These are phyloP conservation scores for Tetropium fuscum DNA, from an alignment of 2,888 invertebrate genomes.

Conservation along the genomic window DNA sequence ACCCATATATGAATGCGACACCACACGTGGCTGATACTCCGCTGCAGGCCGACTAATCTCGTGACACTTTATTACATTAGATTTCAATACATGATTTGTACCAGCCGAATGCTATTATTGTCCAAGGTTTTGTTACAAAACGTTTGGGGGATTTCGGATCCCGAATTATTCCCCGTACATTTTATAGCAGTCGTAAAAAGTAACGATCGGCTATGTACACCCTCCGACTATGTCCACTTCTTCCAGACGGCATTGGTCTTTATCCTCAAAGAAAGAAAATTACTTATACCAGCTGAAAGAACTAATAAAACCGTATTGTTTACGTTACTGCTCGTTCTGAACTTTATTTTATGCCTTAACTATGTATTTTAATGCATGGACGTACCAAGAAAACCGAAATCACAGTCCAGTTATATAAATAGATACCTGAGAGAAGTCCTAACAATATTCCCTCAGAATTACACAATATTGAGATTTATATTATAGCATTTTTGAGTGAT, in stretches of 20 bases:
- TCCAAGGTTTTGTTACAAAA: constrained; percentile 47
- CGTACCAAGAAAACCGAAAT: neutral
- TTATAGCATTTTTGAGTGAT: no score
- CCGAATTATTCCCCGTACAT: constrained; percentile 54
- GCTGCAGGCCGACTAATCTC: constrained; percentile 38
- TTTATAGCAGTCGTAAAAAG: constrained; percentile 56
- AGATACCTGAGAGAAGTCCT: no score
- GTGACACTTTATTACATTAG: constrained; percentile 49
- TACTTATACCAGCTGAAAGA: constrained; percentile 32
- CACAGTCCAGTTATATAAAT: no score
- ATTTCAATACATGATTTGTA: constrained; percentile 54
- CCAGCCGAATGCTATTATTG: constrained; percentile 39
- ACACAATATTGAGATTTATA: no score
- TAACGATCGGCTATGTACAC: constrained; percentile 49
- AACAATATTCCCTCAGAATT: no score
- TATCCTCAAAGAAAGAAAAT: constrained; percentile 29
- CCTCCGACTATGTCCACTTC: constrained; percentile 47
- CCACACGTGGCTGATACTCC: constrained; percentile 25
- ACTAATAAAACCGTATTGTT: constrained; percentile 36
- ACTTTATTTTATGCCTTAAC: constrained; percentile 28
- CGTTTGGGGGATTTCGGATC: constrained; percentile 43
- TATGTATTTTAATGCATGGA: constrained; percentile 14
- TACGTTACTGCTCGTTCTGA: constrained; percentile 28
- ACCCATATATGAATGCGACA: constrained; percentile 25
- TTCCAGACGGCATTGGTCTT: constrained; percentile 32